Evolutionary conservation across 2,113 vertebrate species (phyloP).

Genomic region (Dicrurus megarhynchus): DNA sequence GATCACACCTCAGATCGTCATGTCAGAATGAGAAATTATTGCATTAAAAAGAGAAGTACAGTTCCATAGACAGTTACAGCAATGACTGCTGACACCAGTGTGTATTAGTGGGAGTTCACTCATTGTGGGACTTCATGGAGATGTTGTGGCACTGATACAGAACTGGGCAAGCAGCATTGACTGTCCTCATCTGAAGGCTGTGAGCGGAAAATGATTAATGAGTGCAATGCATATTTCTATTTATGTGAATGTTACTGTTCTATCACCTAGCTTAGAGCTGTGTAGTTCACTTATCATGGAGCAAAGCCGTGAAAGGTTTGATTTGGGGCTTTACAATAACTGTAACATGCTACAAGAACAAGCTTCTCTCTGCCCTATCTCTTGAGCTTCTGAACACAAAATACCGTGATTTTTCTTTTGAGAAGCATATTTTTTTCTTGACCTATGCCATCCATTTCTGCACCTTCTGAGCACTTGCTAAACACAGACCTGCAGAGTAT

Average conservation of each 20-base stretch:
- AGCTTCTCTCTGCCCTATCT: neutral
- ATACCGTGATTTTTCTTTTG: neutral
- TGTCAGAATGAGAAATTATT: neutral
- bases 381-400: neutral
- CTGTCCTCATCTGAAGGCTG: neutral
- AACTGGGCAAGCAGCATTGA: neutral
- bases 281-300: neutral
- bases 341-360: neutral
- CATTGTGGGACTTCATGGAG: neutral
- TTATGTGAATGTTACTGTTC: neutral
- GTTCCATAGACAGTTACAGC: neutral
- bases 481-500: neutral
- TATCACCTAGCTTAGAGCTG: neutral
- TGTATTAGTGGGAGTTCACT: neutral
- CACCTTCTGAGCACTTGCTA: neutral
- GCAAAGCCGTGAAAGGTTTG: neutral
- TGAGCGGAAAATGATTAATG: neutral
- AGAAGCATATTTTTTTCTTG: neutral
- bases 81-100: neutral
- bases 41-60: neutral
- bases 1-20: neutral
- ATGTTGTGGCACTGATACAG: neutral
- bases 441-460: neutral
- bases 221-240: neutral
- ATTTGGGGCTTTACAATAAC: neutral